Conservation (phyloP, 2,113 vertebrate genomes). For the Plecturocebus donacophilus region DNA sequence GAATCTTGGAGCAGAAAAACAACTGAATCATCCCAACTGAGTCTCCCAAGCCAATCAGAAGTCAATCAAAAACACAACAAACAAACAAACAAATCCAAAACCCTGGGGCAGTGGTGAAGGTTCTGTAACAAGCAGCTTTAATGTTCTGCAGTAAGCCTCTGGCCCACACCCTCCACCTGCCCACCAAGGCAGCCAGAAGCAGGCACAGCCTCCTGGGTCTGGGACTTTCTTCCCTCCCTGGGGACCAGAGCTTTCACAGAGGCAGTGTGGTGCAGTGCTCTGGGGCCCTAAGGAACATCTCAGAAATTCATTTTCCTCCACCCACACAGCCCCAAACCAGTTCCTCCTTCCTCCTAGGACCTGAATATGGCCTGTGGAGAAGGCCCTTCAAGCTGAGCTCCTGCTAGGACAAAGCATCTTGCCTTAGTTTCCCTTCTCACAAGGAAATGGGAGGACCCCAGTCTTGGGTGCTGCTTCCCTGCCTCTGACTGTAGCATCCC, state of each 20-base stretch:
- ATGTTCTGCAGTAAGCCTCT: not conserved
- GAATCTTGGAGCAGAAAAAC: slow-evolving; percentile 38
- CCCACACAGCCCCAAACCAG: not conserved
- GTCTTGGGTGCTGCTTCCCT: not conserved
- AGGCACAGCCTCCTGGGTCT: not conserved
- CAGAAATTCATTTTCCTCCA: not conserved
- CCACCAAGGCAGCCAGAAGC: not conserved
- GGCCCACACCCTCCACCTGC: not conserved
- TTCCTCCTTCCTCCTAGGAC: not conserved
- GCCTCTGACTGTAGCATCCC: not conserved
- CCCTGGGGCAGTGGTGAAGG: not conserved
- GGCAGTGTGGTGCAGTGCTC: not conserved
- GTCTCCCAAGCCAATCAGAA: not conserved
- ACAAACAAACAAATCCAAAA: not conserved
- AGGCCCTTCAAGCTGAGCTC: not conserved
- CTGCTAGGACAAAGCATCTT: not conserved
- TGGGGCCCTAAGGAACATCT: not conserved
- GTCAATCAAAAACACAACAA: not conserved
- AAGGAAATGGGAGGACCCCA: not conserved
- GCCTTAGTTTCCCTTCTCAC: not conserved
- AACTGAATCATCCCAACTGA: slow-evolving; percentile 43
- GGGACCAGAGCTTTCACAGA: too few species aligned
- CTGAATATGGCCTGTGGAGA: not conserved
- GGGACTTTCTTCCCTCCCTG: not conserved
- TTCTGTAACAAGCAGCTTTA: not conserved